These are phyloP conservation scores for Ptychadena robeensis DNA, from an alignment of 2,797 vertebrate species.

Conservation along the genomic window DNA sequence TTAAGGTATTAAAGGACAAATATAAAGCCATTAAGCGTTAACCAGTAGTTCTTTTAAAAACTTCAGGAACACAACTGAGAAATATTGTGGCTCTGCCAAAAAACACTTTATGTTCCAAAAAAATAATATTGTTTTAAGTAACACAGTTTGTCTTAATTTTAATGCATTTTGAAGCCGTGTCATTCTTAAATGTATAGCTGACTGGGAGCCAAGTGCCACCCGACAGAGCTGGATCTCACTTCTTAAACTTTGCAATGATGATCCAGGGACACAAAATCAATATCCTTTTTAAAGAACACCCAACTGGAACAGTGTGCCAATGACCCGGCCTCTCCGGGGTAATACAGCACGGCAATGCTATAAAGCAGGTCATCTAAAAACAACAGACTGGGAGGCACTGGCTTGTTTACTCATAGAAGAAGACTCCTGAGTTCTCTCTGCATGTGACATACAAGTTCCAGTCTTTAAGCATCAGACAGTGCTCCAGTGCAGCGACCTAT, in stretches of 20 bases:
- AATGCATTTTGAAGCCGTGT: slow-evolving; percentile 12
- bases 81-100: slow-evolving; percentile 2
- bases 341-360: slow-evolving; percentile 42
- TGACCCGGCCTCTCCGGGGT: slow-evolving; percentile 57
- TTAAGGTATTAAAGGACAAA: neutral
- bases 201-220: slow-evolving; percentile 53
- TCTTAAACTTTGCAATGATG: slow-evolving; percentile 63
- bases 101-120: slow-evolving; percentile 12
- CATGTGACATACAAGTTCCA: slow-evolving; percentile 53
- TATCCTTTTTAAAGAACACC: slow-evolving; percentile 64
- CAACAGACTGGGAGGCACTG: slow-evolving; percentile 21
- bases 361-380: slow-evolving; percentile 58
- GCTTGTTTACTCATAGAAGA: slow-evolving; percentile 56
- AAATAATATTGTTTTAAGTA: slow-evolving; percentile 13
- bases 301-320: slow-evolving; percentile 64
- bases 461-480: slow-evolving; percentile 49
- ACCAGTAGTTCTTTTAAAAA: neutral
- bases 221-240: slow-evolving; percentile 57
- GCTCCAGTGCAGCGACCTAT: slow-evolving; percentile 15
- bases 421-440: slow-evolving; percentile 48
- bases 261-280: slow-evolving; percentile 70
- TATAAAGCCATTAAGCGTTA: neutral
- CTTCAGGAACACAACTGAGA: neutral
- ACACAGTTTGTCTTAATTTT: slow-evolving; percentile 16
- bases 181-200: slow-evolving; percentile 35